Evolutionary conservation across 2,888 invertebrate genomes (phyloP), one percentile per base, ranked within the genome.

Genomic region (Neoitamus cyanurus): DNA sequence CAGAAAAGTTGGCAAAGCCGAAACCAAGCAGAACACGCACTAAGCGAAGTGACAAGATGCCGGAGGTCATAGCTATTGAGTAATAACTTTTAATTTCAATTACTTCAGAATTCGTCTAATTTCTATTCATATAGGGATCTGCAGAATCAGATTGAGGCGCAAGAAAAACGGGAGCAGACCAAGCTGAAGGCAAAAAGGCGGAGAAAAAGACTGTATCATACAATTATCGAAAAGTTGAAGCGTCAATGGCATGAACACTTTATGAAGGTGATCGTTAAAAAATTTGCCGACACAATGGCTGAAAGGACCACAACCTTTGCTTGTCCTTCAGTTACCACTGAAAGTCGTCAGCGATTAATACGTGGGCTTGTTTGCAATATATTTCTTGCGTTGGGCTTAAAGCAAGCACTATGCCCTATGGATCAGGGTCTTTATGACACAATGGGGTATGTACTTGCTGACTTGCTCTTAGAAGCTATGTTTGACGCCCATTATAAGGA

Each of bases 1-100:
- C 87, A 11, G 89, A 89, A 34, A 86, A 86, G n/a, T 84, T 89
- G 69, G 87, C 89, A 13, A 88, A 86, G 37, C 90, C 90, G 0
- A 87, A 87, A 75, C 78, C 89, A 83, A 86, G 90, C 2, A 88
- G 88, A 2, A 87, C 88, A 82, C 88, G 90, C 31, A 83, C 89
- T 20, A 88, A 88, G 88, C 4, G 87, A 88, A 48, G 85, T 86
- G 3, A 34, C 3, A 36, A 1, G 85, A 84, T 70, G 9, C 84
- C 84, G 20, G 75, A 83, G 36, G 84, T 86, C n/a, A 87, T 88
- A 37, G 85, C 88, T 0, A 84, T 86, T 3, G 87, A 87, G 88
- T 88, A 86, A 86, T 5, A 0, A 2, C 0, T 25, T 25, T 69
- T 36, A 25, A 20, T 58, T n/a, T 36, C 25, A 36, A 69, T 69